Percentiles rank a stretch among this genome's conserved stretches.
Conservation (phyloP, 2,113 vertebrate species). For the Mesitornis unicolor region DNA sequence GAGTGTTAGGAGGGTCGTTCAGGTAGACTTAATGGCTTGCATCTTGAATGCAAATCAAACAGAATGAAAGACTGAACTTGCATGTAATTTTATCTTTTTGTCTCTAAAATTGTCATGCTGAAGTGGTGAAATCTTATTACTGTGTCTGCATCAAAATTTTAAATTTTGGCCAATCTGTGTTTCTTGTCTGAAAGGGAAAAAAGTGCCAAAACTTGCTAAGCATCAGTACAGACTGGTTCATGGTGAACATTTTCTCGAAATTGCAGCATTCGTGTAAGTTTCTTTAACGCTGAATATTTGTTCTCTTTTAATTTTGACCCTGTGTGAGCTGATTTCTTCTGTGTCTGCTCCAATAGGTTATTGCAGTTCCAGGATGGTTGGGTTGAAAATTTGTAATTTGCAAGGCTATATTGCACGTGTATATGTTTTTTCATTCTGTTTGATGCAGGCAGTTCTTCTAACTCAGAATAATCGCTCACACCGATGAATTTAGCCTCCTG, state of each 20-base stretch:
- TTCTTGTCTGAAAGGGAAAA: not conserved
- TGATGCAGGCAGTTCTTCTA: not conserved
- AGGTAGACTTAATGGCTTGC: not conserved
- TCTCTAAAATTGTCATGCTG: not conserved
- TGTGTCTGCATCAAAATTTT: not conserved
- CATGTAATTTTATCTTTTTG: not conserved
- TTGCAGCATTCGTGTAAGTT: not conserved
- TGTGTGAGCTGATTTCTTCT: not conserved
- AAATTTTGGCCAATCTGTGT: not conserved
- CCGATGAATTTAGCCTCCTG: not conserved
- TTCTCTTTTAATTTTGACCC: not conserved
- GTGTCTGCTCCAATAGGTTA: not conserved
- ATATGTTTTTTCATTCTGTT: not conserved
- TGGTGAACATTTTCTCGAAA: not conserved
- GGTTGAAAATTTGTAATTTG: not conserved
- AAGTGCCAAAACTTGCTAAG: not conserved
- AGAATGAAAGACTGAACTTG: not conserved
- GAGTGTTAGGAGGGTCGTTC: not conserved
- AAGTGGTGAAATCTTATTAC: not conserved
- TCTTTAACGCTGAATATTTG: not conserved
- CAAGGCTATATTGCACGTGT: not conserved
- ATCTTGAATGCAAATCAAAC: not conserved
- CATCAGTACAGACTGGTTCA: not conserved
- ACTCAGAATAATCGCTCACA: not conserved
- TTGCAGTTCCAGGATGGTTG: not conserved